Evolutionary conservation across 2,113 vertebrate genomes (phyloP), one percentile per base, ranked within the genome.

Genomic region (Globicephala melas): DNA sequence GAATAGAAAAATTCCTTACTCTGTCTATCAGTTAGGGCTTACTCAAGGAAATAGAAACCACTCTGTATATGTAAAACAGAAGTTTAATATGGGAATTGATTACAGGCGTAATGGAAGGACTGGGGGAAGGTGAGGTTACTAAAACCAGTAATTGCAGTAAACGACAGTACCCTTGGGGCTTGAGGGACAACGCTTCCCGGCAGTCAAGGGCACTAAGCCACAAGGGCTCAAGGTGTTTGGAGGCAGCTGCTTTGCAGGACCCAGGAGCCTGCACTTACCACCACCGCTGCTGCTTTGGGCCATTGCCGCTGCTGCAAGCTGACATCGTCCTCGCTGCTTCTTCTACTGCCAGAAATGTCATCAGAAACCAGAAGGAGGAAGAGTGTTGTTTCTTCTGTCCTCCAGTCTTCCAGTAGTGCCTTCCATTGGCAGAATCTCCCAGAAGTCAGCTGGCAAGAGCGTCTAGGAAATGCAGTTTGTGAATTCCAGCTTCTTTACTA

Each of bases 1-100:
- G 62, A 95, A 88, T 85, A 55, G 92, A 91, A 82, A 92, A 92
- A 90, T 50, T 79, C 18, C 15, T 93, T 95, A 55, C 38, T 87
- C 7, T 58, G 13, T 77, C 6, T 65, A 73, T 65, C 33, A 77
- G 26, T 87, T 93, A 67, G 62, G 17, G 55, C 13, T 47, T 38
- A 65, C n/a, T 93, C 14, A 89, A 83, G 70, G 65, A 73, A 62
- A 74, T 14, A 73, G 65, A 80, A 80, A 67, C 58, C 50, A 50
- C 25, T 82, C n/a, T 25, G 33, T 12, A 7, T 18, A 25, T 47
- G 25, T 79, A 58, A 87, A 96, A 79, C 11, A 81, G 33, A 94
- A 58, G 53, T 76, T 93, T 91, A 79, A 41, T 44, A 85, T 8
- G 36, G 26, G 60, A 77, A 65, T 70, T 62, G 55, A 62, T 73